Base-by-base conservation (phyloP, 2,113 vertebrate species). In the Tinamus guttatus region DNA sequence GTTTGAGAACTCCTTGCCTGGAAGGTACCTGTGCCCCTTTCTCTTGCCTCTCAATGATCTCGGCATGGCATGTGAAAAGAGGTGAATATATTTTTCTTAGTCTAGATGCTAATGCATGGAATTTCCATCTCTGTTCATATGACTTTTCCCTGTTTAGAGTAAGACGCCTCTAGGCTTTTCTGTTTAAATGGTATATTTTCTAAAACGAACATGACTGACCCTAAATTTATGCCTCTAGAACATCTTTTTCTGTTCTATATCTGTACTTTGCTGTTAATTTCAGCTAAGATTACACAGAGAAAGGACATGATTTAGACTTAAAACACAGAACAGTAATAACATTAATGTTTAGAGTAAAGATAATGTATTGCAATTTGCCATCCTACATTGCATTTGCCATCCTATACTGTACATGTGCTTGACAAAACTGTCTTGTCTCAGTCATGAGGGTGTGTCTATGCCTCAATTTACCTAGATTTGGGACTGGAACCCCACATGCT, bases 401-500 rank as follows among this genome's bases (percentile, higher is more conserved):
- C 78, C 58, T 60, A 8, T 4, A 49, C 13, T 17, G 47, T 71
- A 21, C 18, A 34, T 11, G n/a, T 32, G 12, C 38, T 58, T 87
- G 34, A 36, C 45, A 95, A 79, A 36, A 34, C 13, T 65, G 64
- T 11, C 69, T 86, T 3, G 2, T 38, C 54, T 87, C 60, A 13
- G 43, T 83, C 63, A 52, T 64, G 47, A 87, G 65, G 62, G 64
- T 60, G 54, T 6, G 45, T 36, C 51, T 74, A 77, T 81, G 54
- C 51, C 87, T 91, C 54, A 47, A 60, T 92, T 95, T 93, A 90
- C 89, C 82, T 51, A 86, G 56, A 64, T 86, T 89, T 84, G 83
- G 77, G 77, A 85, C 41, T 76, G 80, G 85, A 65, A 60, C 73
- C 76, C 85, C 85, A 79, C 47, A 51, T 43, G n/a, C 38, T 82